phyloP scores from a whole-genome alignment of 2,888 invertebrate genomes.

The Allacma fusca region DNA sequence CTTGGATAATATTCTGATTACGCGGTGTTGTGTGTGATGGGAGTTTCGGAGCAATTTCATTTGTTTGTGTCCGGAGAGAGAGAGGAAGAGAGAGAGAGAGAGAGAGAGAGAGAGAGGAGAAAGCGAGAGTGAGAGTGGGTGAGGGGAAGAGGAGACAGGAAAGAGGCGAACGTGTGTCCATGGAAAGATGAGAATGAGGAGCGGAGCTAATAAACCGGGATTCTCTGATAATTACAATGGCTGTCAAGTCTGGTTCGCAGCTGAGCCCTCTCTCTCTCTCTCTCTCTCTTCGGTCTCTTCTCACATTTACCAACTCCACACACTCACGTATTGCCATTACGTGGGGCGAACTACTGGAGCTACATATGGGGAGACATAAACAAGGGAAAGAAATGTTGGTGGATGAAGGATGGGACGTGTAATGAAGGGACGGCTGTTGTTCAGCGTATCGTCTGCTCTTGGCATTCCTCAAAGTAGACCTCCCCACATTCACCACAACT shows the following conservation, averaged over 20 bases:
- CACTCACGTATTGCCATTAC: too few species aligned
- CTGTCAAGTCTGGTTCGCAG: constrained; percentile 43
- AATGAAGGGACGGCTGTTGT: constrained; percentile 21
- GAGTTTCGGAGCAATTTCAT: constrained; percentile 19
- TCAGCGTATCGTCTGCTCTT: constrained; percentile 24
- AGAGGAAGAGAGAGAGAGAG: constrained; percentile 18
- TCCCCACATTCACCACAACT: constrained; percentile 23
- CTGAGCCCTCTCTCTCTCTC: constrained; percentile 34
- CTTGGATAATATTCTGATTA: neutral
- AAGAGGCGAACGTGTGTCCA: constrained; percentile 20
- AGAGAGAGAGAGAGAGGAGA: too few species aligned
- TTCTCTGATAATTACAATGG: constrained; percentile 41
- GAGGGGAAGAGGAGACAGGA: constrained; percentile 10
- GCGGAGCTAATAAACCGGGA: constrained; percentile 37
- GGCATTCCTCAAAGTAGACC: constrained; percentile 25
- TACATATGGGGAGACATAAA: too few species aligned
- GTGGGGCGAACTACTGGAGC: too few species aligned
- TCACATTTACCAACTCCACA: neutral
- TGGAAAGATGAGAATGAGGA: constrained; percentile 18
- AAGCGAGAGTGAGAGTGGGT: neutral
- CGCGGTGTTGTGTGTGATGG: neutral
- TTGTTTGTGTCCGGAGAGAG: constrained; percentile 19
- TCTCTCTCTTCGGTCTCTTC: neutral
- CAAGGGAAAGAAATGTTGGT: neutral
- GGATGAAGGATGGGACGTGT: neutral